Conservation (phyloP, 1,140 invertebrate species). For the Anastrepha ludens region DNA sequence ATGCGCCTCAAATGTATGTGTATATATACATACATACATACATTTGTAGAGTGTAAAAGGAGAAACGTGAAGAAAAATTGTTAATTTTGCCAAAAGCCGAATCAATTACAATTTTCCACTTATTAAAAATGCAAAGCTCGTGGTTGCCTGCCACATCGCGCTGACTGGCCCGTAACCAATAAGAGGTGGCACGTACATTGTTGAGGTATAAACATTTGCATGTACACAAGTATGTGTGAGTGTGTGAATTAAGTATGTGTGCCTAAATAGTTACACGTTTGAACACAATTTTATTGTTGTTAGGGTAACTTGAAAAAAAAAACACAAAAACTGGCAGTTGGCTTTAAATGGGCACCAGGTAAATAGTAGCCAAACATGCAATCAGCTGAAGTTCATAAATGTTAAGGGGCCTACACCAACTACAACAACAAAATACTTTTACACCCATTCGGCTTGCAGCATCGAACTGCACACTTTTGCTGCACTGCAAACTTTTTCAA, state of each 20-base stretch:
- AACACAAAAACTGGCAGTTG: background rate
- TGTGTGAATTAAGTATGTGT: background rate
- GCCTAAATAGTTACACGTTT: conserved; percentile 20
- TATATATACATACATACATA: background rate
- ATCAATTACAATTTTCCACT: conserved; percentile 29
- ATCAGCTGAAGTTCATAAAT: background rate
- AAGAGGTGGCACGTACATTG: conserved; percentile 11
- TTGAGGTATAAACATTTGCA: background rate
- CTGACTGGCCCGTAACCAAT: background rate
- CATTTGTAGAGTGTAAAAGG: background rate
- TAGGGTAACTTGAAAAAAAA: background rate
- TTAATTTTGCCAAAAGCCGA: conserved; percentile 36
- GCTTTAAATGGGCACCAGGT: too few relatives aligned
- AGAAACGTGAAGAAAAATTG: conserved; percentile 42
- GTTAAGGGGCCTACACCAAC: background rate
- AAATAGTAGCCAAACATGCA: background rate
- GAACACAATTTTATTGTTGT: background rate
- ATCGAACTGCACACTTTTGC: background rate
- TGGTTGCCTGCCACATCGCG: background rate
- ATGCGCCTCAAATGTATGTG: background rate
- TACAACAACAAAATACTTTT: background rate
- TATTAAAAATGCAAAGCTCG: conserved; percentile 15
- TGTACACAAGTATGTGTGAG: background rate
- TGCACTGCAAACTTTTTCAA: background rate
- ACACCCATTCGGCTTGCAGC: conserved; percentile 1